These are phyloP conservation scores for Etheostoma spectabile DNA, from an alignment of 2,113 vertebrate genomes.

Conservation along the genomic window DNA sequence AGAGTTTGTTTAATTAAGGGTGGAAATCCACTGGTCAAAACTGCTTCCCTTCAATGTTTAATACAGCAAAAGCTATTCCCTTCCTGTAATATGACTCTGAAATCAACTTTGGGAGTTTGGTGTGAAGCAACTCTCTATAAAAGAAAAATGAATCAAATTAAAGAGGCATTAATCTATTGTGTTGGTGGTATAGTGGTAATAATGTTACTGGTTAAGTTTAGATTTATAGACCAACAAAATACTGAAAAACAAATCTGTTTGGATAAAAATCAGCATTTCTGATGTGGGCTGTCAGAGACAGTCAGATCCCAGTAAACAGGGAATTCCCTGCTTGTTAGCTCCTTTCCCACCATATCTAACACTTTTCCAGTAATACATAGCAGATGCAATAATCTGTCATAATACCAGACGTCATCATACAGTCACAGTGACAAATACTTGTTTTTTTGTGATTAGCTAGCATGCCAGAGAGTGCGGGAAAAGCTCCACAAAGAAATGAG, in stretches of 20 bases:
- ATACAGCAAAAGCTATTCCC: background rate
- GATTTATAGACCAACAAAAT: slow-evolving; percentile 16
- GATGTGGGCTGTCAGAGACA: slow-evolving; percentile 42
- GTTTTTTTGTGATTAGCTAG: slow-evolving; percentile 56
- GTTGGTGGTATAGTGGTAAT: background rate
- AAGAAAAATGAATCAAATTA: slow-evolving; percentile 1
- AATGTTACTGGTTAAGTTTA: background rate
- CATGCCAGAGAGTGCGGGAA: slow-evolving; percentile 35
- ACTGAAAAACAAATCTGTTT: slow-evolving; percentile 28
- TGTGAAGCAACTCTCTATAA: background rate
- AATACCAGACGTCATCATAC: slow-evolving; percentile 52
- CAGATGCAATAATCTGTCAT: slow-evolving; percentile 64
- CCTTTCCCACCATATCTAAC: slow-evolving; percentile 59
- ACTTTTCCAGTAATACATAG: slow-evolving; percentile 56
- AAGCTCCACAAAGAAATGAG: slow-evolving; percentile 5
- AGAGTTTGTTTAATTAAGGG: slow-evolving; percentile 21
- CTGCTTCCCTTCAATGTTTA: background rate
- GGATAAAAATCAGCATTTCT: slow-evolving; percentile 26
- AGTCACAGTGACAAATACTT: slow-evolving; percentile 43
- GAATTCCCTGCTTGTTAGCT: slow-evolving; percentile 39
- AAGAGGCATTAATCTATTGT: background rate
- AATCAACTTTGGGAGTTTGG: background rate
- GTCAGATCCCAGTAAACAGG: slow-evolving; percentile 27
- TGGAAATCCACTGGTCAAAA: slow-evolving; percentile 6
- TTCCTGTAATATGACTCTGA: background rate